Evolutionary conservation across 1,140 invertebrate species (phyloP).

Genomic region (Drosophila micromelanica): DNA sequence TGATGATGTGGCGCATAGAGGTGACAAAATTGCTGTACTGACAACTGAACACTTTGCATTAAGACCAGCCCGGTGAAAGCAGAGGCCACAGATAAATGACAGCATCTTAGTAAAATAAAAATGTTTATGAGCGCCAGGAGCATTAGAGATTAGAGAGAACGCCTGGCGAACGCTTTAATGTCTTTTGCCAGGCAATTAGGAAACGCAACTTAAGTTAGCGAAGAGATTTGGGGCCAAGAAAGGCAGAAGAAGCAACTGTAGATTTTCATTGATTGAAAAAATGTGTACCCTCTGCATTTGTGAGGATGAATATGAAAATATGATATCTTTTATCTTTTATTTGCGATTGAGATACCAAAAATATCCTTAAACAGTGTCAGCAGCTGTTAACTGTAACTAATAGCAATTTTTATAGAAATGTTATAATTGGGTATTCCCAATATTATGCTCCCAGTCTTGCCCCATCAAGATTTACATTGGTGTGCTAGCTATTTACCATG

Average conservation of each 20-base stretch:
- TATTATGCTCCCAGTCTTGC: too few relatives aligned
- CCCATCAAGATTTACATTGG: too few relatives aligned
- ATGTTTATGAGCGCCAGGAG: slow-evolving; percentile 53
- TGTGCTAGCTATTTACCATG: too few relatives aligned
- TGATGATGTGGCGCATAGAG: slow-evolving; percentile 67
- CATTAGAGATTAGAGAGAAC: slow-evolving; percentile 63
- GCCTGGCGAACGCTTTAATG: slow-evolving; percentile 36
- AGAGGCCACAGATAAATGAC: slow-evolving; percentile 34
- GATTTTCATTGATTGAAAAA: too few relatives aligned
- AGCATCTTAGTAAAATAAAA: slow-evolving; percentile 48
- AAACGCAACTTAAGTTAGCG: slow-evolving; percentile 4
- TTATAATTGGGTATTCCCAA: too few relatives aligned
- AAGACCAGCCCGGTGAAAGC: slow-evolving; percentile 16
- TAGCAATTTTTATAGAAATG: too few relatives aligned
- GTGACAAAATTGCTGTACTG: slow-evolving; percentile 74
- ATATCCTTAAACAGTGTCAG: too few relatives aligned
- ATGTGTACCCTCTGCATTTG: too few relatives aligned
- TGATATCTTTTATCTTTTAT: too few relatives aligned
- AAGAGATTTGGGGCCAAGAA: slow-evolving; percentile 10
- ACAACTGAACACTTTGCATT: slow-evolving; percentile 43
- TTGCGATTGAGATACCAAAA: too few relatives aligned
- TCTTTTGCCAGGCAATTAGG: slow-evolving; percentile 41
- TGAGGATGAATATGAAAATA: too few relatives aligned
- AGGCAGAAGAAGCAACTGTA: not conserved
- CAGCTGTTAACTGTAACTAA: too few relatives aligned